Base-by-base conservation (phyloP, 2,113 vertebrate species). In the Laticauda colubrina region DNA sequence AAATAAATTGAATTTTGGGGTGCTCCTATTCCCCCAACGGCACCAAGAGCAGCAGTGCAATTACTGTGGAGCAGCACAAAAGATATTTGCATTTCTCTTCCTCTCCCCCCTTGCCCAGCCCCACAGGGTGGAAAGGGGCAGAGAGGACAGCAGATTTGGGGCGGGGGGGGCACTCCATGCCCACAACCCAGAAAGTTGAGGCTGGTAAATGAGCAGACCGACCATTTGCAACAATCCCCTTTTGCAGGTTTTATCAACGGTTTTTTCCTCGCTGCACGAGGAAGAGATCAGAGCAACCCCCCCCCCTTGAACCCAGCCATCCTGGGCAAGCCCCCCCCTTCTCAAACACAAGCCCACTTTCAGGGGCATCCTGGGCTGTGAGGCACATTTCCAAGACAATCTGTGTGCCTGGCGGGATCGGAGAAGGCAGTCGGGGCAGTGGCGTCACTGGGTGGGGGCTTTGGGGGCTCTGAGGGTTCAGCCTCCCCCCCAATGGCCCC, bases 391-490 rank as follows among this genome's bases (percentile, higher is more conserved):
- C 0, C 5, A 7, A n/a, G 51, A n/a, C 48, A 9, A 51, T 0
- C n/a, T 6, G 29, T 1, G 0, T 2, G 0, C 14, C 69, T 39
- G 69, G 69, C 2, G 5, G 64, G 14, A 18, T 18, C 2, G 2
- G 64, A 75, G n/a, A 14, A n/a, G 29, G 4, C 12, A 0, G 29
- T 2, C 2, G 64, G n/a, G 26, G 5, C 64, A 34, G 64, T 0
- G 29, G 12, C 4, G 0, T n/a, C 29, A 5, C 12, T n/a, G 69
- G 69, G n/a, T 29, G 59, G 69, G n/a, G 29, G 14, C 15, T 0
- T 15, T 1, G 12, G 64, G 14, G n/a, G 69, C 4, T 34, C 45
- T 69, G 29, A 18, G 64, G 64, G 12, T 34, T 75, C n/a, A 6
- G n/a, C n/a, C n/a, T 6, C 5, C n/a, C 5, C 64, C 26, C 5